Evolutionary conservation across 2,113 vertebrate species (phyloP), one percentile per base, ranked within the genome.

Genomic region (Anthoscopus minutus): DNA sequence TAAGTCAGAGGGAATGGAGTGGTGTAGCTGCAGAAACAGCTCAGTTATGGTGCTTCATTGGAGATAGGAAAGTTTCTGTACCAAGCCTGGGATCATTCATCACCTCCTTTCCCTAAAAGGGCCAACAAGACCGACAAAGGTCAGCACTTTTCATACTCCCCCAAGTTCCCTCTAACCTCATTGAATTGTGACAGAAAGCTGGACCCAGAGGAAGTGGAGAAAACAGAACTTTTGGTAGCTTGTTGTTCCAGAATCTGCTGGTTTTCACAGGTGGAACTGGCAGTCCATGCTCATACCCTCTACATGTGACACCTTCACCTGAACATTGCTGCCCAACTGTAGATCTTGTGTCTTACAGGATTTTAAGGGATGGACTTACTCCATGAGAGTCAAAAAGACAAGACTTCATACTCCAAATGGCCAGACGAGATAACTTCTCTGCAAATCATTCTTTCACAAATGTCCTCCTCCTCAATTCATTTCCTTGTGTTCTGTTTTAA

Each of bases 241-340:
- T 4, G 0, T 17, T 80, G 25, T 81, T 53, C 25, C 56, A 30
- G 13, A 31, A 42, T 62, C 20, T 58, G 30, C 10, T 78, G 15
- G 2, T 57, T 71, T 74, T 47, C 38, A 30, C 28, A 27, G 21
- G 5, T 45, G 37, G 38, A 79, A 13, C 22, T 23, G 15, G 4
- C 35, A 7, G 9, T 44, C 8, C 28, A 4, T 45, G 42, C 15
- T 77, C 10, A 64, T 7, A 27, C 0, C 0, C 4, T 10, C 3
- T 28, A 5, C 4, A 6, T 31, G 15, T 60, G 53, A 47, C 13
- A 47, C 4, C 13, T 48, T 31, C 61, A 48, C 44, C 25, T 61
- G 28, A 69, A 45, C 19, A 13, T 12, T 3, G 4, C 22, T 81
- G 20, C 8, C 14, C 28, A 65, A 0, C 40, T 30, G 33, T n/a